Evolutionary conservation across 2,113 vertebrate species (phyloP).

Genomic region (Lasiurus cinereus): DNA sequence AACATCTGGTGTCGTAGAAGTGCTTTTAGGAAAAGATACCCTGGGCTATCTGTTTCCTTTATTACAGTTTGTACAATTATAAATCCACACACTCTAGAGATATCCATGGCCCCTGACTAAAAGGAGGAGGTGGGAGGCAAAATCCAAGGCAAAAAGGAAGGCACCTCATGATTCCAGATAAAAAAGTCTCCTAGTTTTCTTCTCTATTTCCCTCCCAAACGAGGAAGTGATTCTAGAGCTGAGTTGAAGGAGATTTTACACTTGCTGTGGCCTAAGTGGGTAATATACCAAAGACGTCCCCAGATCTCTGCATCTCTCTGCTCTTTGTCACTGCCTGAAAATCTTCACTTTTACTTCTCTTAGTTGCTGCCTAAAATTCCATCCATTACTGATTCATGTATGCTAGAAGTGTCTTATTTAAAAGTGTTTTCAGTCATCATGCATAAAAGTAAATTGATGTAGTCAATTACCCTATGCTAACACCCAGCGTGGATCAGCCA

Average conservation of each 20-base stretch:
- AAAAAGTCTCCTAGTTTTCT: not conserved
- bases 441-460: not conserved
- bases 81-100: not conserved
- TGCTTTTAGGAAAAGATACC: not conserved
- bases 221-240: not conserved
- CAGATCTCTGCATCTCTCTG: not conserved
- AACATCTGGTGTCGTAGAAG: not conserved
- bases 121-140: not conserved
- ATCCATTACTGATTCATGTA: not conserved
- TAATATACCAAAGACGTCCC: not conserved
- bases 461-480: not conserved
- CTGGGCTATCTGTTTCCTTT: not conserved
- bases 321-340: not conserved
- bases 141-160: not conserved
- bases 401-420: not conserved
- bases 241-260: not conserved
- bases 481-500: not conserved
- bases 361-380: not conserved
- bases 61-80: not conserved
- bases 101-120: not conserved
- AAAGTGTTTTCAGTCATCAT: not conserved
- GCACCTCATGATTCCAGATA: not conserved
- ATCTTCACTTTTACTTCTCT: not conserved
- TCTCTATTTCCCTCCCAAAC: not conserved
- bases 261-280: not conserved